Base-by-base conservation (phyloP, 2,797 vertebrate genomes). In the Notolabrus celidotus region DNA sequence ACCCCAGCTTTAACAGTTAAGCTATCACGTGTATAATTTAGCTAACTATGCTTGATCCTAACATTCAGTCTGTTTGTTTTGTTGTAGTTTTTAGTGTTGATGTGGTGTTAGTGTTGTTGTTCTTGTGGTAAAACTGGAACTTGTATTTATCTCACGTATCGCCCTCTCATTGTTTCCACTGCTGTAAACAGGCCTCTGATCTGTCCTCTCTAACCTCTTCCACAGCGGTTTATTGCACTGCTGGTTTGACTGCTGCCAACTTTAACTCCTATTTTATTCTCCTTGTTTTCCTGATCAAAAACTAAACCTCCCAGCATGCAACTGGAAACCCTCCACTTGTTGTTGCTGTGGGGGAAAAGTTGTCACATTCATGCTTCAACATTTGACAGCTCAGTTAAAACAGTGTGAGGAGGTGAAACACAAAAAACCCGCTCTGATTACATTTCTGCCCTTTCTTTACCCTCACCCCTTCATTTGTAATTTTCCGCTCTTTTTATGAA, bases 401-500 rank as follows among this genome's bases (percentile, higher is more conserved):
- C 62, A 1, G 55, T n/a, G 51, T 25, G 19, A 57, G 6, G 4
- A 0, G 10, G 11, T 67, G 41, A 2, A 55, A 50, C 27, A 7
- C 11, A 27, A 39, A 61, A 45, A 39, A 38, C 8, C n/a, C 2
- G 1, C 49, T 68, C 25, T 71, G 61, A 76, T 82, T 57, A 64
- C 6, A 29, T 20, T n/a, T 43, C 22, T 56, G 17, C 42, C 58
- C 50, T 46, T 7, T 0, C 12, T 8, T 47, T 50, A 1, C 53
- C 27, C 51, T 29, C 23, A 27, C 17, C 41, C 31, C 20, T 47
- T 58, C 45, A 12, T 38, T 60, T 74, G 53, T 56, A 51, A 66
- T 84, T 68, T 77, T 57, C 29, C 54, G 16, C 10, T 0, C 33
- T n/a, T 50, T 57, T 38, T 31, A 3, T 76, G 77, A 77, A 54